Base-by-base conservation (phyloP, 2,888 invertebrate species). In the Norana najaformis region DNA sequence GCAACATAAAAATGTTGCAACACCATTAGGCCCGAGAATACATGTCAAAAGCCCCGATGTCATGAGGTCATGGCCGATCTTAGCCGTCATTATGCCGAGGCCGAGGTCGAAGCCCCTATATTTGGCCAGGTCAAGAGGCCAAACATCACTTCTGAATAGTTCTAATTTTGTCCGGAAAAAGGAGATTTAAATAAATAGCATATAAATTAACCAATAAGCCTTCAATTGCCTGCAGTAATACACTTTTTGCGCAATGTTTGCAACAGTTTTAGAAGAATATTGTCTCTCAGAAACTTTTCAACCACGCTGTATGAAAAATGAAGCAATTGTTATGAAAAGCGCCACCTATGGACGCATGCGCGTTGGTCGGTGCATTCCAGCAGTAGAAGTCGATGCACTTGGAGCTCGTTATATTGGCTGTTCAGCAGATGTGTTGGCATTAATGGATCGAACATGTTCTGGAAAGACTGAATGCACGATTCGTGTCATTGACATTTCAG, bases 261-360 rank as follows among this genome's bases (percentile, higher is more conserved):
- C 30, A n/a, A 11, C 69, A 69, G 69, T 8, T 6, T n/a, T 39
- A 35, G 89, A 82, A 83, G 90, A 88, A 34, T 85, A 85, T 41
- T 90, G 90, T 53, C 41, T 36, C 2, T 35, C 41, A 37, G 90
- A 90, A 23, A 47, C 39, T 0, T 90, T 90, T 88, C 90, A 90
- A 35, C 88, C 90, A 90, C 34, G 41, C 36, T 90, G 90, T 47
- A 35, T 30, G 39, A 41, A 34, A 23, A 88, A n/a, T 23, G 90
- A 88, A 35, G 90, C 88, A n/a, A 88, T 90, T 90, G n/a, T 90
- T 30, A 90, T 90, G 88, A 39, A 34, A 47, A n/a, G 41, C 41
- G 90, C 90, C 39, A 38, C 88, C 23, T 90, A 88, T 37, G 90
- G 90, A 39, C 85, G 90, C 18, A 88, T 90, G 88, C 39, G 88